Evolutionary conservation across 1,140 invertebrate genomes (phyloP).

Genomic region (Zaprionus ornatus): DNA sequence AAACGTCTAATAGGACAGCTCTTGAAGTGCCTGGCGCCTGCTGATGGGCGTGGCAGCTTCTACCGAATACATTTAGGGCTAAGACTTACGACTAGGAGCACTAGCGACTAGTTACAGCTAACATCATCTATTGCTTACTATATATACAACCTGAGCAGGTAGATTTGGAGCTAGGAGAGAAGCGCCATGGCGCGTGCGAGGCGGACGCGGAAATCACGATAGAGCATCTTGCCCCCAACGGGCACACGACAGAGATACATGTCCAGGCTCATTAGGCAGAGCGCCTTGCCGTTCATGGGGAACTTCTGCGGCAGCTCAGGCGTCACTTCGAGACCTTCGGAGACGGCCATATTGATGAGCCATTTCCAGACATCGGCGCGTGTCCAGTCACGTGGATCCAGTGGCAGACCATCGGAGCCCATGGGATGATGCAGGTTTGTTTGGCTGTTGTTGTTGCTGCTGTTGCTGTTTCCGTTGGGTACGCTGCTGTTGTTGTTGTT

Average conservation of each 20-base stretch:
- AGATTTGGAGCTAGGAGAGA: constrained; percentile 53
- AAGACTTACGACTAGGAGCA: constrained; percentile 52
- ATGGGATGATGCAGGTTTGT: constrained; percentile 54
- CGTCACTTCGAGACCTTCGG: constrained; percentile 85
- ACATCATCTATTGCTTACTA: constrained; percentile 11
- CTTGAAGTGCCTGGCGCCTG: constrained; percentile 42
- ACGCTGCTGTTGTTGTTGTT: constrained; percentile 52
- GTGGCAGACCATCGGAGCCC: constrained; percentile 79
- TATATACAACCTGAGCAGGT: constrained; percentile 60
- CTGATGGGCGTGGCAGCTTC: constrained; percentile 14
- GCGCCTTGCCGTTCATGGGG: constrained; percentile 91
- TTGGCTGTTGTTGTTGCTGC: constrained; percentile 17
- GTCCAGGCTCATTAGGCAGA: constrained; percentile 89
- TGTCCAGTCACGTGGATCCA: constrained; percentile 89
- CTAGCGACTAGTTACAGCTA: constrained; percentile 69
- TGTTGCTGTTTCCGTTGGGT: constrained; percentile 14
- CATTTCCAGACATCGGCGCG: constrained; percentile 88
- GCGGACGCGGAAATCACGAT: constrained; percentile 84
- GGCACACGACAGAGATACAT: constrained; percentile 90
- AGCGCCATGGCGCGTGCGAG: constrained; percentile 77
- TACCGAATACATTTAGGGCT: constrained; percentile 65
- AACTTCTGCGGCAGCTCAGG: constrained; percentile 86
- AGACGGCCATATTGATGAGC: constrained; percentile 86
- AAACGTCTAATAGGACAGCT: constrained; percentile 73
- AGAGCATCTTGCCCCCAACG: constrained; percentile 87